A percentile compares a stretch with the other conserved stretches of the same genome.
These are phyloP conservation scores for Diabrotica undecimpunctata DNA, from an alignment of 1,140 invertebrate genomes.

Conservation along the genomic window DNA sequence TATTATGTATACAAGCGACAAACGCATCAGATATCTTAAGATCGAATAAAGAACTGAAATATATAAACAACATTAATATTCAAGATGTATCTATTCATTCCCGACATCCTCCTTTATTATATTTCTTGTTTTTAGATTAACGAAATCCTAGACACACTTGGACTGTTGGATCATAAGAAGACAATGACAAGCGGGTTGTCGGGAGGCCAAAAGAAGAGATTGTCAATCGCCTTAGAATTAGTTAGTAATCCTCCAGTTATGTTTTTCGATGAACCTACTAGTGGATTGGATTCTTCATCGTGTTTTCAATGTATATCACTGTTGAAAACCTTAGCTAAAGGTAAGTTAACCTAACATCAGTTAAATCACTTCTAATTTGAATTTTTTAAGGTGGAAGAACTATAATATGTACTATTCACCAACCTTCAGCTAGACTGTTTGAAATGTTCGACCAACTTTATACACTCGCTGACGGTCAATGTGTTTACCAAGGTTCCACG, in stretches of 20 bases:
- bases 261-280: slow-evolving; percentile 98
- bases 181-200: slow-evolving; percentile 89
- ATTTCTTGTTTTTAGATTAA: slow-evolving; percentile 62
- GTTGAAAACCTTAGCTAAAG: slow-evolving; percentile 81
- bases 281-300: slow-evolving; percentile 90
- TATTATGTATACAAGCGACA: no score
- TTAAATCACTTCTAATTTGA: background rate
- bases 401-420: slow-evolving; percentile 97
- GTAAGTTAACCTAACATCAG: slow-evolving; percentile 38
- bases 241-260: slow-evolving; percentile 95
- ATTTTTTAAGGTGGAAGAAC: slow-evolving; percentile 64
- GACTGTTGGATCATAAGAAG: slow-evolving; percentile 78
- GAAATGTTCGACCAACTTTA: slow-evolving; percentile 97
- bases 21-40: no score
- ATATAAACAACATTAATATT: no score
- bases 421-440: slow-evolving; percentile 91
- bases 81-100: no score
- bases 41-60: no score
- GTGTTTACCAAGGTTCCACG: slow-evolving; percentile 88
- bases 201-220: slow-evolving; percentile 92
- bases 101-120: no score
- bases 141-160: slow-evolving; percentile 87
- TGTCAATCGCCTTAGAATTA: slow-evolving; percentile 93
- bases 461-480: slow-evolving; percentile 88
- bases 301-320: slow-evolving; percentile 90